phyloP scores from a whole-genome alignment of 2,797 vertebrate genomes.

The Cuniculus paca region DNA sequence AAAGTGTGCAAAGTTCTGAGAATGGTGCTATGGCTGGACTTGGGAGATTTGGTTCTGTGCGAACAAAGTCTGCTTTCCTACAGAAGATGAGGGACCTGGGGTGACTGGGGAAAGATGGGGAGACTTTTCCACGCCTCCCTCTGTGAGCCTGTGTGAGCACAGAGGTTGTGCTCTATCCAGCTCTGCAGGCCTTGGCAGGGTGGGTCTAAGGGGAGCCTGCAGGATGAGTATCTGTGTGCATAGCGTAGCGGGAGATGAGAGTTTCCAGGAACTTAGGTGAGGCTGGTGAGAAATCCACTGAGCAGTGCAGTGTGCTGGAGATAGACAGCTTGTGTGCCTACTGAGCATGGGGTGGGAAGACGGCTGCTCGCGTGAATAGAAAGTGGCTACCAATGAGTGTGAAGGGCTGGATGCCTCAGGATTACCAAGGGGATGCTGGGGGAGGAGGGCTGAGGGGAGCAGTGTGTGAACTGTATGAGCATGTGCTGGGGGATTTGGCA shows the following conservation, averaged over 20 bases:
- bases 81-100: not conserved
- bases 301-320: constrained; percentile 50
- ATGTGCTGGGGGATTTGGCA: not conserved
- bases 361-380: not conserved
- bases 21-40: not conserved
- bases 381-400: not conserved
- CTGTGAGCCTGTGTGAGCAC: accelerated
- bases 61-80: not conserved
- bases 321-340: constrained; percentile 69
- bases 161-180: too few species aligned
- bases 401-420: not conserved
- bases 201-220: not conserved
- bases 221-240: constrained; percentile 38
- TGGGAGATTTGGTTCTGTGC: not conserved
- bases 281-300: constrained; percentile 32
- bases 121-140: not conserved
- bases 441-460: not conserved
- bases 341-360: constrained; percentile 69
- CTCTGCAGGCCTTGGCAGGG: not conserved
- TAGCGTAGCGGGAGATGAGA: constrained; percentile 26
- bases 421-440: constrained; percentile 34
- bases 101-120: not conserved
- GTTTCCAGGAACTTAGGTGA: constrained; percentile 69
- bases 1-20: not conserved
- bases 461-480: constrained; percentile 34